Conservation (phyloP, 1,140 invertebrate genomes). For the Amphibalanus amphitrite region DNA sequence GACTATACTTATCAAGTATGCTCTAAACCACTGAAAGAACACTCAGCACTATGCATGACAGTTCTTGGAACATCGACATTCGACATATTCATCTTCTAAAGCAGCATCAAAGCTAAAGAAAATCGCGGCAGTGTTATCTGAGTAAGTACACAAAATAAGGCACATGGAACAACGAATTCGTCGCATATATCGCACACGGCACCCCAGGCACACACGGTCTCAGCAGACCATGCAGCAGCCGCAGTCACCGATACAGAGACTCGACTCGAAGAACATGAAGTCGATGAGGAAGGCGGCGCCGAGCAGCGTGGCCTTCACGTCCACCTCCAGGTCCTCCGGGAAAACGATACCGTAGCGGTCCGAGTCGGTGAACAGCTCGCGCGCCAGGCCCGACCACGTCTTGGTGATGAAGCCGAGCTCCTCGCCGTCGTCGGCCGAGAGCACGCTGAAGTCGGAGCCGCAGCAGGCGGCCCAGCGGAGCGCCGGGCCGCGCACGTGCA, state of each 20-base stretch:
- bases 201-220: too few species aligned
- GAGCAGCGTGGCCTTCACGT: slow-evolving; percentile 27
- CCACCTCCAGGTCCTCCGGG: slow-evolving; percentile 28
- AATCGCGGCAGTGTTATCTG: too few species aligned
- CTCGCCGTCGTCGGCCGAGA: slow-evolving; percentile 19
- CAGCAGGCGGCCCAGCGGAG: slow-evolving; percentile 59
- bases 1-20: too few species aligned
- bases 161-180: too few species aligned
- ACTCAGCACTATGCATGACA: too few species aligned
- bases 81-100: too few species aligned
- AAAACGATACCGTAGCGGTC: slow-evolving; percentile 31
- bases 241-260: neutral
- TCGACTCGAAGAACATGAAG: slow-evolving; percentile 14
- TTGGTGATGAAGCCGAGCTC: slow-evolving; percentile 30
- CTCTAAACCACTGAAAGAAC: too few species aligned
- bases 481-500: slow-evolving; percentile 66
- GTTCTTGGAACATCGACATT: too few species aligned
- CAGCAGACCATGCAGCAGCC: neutral
- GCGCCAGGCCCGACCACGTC: slow-evolving; percentile 28
- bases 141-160: too few species aligned
- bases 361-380: slow-evolving; percentile 30
- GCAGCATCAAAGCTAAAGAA: too few species aligned
- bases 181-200: too few species aligned
- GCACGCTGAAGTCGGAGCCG: slow-evolving; percentile 34
- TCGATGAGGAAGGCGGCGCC: slow-evolving; percentile 30